Percentiles rank a stretch among this genome's conserved stretches.
phyloP scores from a whole-genome alignment of 2,888 invertebrate genomes.

The Thera obeliscata region DNA sequence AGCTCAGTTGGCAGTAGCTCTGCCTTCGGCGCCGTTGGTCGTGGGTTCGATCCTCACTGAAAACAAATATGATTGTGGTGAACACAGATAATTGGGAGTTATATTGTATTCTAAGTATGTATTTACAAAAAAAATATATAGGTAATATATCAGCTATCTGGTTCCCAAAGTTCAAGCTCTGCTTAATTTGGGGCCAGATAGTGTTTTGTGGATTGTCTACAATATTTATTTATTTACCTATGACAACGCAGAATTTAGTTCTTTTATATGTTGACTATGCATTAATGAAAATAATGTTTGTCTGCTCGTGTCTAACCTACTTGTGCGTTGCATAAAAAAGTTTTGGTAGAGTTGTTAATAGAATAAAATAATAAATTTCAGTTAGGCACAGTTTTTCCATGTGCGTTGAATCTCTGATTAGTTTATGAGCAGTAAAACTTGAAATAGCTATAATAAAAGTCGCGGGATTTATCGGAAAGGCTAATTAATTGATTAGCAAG shows the following conservation, averaged over 20 bases:
- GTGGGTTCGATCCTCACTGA: too few relatives aligned
- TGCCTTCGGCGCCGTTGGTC: too few relatives aligned
- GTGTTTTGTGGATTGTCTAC: too few relatives aligned
- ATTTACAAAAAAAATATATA: too few relatives aligned
- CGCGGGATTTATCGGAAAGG: slow-evolving; percentile 34
- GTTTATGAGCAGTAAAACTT: slow-evolving; percentile 38
- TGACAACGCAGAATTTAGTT: neutral
- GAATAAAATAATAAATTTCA: slow-evolving; percentile 9
- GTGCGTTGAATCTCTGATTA: slow-evolving; percentile 24
- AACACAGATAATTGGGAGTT: too few relatives aligned
- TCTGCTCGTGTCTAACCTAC: neutral
- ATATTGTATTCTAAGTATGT: too few relatives aligned
- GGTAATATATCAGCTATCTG: too few relatives aligned
- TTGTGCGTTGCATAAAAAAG: neutral
- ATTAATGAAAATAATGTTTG: neutral
- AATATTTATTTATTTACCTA: too few relatives aligned
- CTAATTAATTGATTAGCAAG: slow-evolving; percentile 41
- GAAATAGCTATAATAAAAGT: slow-evolving; percentile 40
- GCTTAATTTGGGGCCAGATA: too few relatives aligned
- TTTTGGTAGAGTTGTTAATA: slow-evolving; percentile 6
- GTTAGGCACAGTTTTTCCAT: slow-evolving; percentile 8
- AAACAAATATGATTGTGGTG: too few relatives aligned
- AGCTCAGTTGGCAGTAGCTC: too few relatives aligned
- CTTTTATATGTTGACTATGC: neutral
- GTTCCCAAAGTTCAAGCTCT: too few relatives aligned